Conservation (phyloP, 2,888 invertebrate species). For the Zele albiditarsus region DNA sequence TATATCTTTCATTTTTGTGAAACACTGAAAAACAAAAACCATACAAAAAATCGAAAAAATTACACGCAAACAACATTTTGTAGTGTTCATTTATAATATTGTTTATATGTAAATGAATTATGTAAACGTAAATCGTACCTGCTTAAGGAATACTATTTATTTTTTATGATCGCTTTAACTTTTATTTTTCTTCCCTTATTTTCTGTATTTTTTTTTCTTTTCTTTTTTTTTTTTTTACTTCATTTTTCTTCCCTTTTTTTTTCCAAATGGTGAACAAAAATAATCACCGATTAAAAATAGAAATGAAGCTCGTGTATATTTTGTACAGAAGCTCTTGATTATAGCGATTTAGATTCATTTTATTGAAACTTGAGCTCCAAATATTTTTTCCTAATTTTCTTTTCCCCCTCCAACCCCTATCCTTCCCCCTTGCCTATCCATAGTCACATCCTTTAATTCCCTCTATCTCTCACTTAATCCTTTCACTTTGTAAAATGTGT, state of each 20-base stretch:
- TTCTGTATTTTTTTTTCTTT: slow-evolving; percentile 62
- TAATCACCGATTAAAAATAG: slow-evolving; percentile 19
- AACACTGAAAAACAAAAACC: neutral
- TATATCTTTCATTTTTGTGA: neutral
- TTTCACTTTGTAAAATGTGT: slow-evolving; percentile 63
- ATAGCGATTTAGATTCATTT: neutral
- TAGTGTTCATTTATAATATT: slow-evolving; percentile 7
- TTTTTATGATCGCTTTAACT: slow-evolving; percentile 51
- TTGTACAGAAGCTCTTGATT: slow-evolving; percentile 53
- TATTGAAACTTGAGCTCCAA: neutral
- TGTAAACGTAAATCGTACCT: slow-evolving; percentile 66
- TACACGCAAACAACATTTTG: neutral
- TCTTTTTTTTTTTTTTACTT: slow-evolving; percentile 29
- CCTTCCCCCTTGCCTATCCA: neutral
- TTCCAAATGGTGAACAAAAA: slow-evolving; percentile 44
- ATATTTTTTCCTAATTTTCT: neutral
- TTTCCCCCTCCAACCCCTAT: neutral
- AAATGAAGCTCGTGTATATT: slow-evolving; percentile 53
- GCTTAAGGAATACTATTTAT: slow-evolving; percentile 71
- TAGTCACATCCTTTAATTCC: slow-evolving; percentile 8
- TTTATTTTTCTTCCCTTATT: slow-evolving; percentile 26
- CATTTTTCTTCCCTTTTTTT: slow-evolving; percentile 33
- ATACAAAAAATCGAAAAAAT: neutral
- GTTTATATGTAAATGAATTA: slow-evolving; percentile 15
- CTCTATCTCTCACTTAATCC: slow-evolving; percentile 7